These are phyloP conservation scores for Leptobrachium leishanense DNA, from an alignment of 2,113 vertebrate genomes.

Conservation along the genomic window DNA sequence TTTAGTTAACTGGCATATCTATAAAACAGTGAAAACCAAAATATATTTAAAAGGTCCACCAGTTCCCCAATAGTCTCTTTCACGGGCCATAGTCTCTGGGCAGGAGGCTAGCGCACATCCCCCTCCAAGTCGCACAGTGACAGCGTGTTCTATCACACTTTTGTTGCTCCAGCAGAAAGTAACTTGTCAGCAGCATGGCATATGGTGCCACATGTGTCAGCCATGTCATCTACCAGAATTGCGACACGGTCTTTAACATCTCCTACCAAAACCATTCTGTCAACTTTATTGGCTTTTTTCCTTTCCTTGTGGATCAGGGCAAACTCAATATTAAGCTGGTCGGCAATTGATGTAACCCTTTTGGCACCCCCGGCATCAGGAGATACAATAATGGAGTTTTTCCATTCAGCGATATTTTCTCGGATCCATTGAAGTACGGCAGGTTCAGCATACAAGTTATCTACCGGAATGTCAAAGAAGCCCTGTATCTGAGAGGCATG, in stretches of 20 bases:
- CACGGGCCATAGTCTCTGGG: too few species aligned
- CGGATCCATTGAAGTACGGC: conserved; percentile 92
- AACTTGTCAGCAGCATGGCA: conserved; percentile 94
- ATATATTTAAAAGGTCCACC: too few species aligned
- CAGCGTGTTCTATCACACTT: conserved; percentile 45
- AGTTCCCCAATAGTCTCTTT: too few species aligned
- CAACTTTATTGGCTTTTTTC: conserved; percentile 94
- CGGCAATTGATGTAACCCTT: conserved; percentile 94
- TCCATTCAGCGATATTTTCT: conserved; percentile 90
- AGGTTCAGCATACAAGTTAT: conserved; percentile 92
- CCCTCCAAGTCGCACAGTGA: too few species aligned
- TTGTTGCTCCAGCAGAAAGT: conserved; percentile 85
- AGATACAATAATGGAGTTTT: conserved; percentile 89
- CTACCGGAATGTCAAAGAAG: conserved; percentile 95
- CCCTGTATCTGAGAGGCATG: conserved; percentile 97
- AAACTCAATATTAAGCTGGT: conserved; percentile 92
- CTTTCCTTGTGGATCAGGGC: conserved; percentile 95
- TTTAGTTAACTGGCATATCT: too few species aligned
- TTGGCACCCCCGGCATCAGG: conserved; percentile 94
- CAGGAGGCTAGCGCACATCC: too few species aligned
- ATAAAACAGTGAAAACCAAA: too few species aligned
- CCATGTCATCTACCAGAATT: conserved; percentile 94
- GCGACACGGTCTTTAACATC: conserved; percentile 90
- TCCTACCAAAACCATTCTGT: conserved; percentile 93
- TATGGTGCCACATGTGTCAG: conserved; percentile 92